Evolutionary conservation across 2,888 invertebrate species (phyloP).

Genomic region (Electrophaes corylata): DNA sequence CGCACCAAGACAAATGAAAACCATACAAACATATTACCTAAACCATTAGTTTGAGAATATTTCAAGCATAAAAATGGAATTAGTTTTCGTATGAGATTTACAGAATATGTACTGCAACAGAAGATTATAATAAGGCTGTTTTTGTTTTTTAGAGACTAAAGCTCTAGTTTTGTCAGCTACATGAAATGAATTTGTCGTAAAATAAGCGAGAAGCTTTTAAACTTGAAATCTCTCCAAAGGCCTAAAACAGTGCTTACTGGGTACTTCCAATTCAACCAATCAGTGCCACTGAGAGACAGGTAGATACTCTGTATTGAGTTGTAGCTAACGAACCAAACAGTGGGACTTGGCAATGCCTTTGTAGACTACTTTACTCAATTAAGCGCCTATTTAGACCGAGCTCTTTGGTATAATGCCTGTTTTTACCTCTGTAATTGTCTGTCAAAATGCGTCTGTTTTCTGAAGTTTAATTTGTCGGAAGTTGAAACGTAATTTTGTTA

Average conservation of each 20-base stretch:
- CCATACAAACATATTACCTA: too few species aligned
- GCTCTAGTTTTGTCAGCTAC: too few species aligned
- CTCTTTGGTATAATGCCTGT: slow-evolving; percentile 26
- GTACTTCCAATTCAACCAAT: slow-evolving; percentile 17
- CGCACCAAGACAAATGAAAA: too few species aligned
- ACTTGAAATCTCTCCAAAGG: not conserved
- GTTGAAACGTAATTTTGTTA: slow-evolving; percentile 6
- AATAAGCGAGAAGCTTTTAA: too few species aligned
- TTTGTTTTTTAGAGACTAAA: too few species aligned
- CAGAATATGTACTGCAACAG: too few species aligned
- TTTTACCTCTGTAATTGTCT: slow-evolving; percentile 36
- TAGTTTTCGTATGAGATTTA: too few species aligned
- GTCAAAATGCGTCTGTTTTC: slow-evolving; percentile 20
- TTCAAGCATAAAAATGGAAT: too few species aligned
- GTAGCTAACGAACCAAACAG: slow-evolving; percentile 39
- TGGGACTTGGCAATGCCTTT: slow-evolving; percentile 31
- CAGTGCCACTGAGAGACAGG: slow-evolving; percentile 19
- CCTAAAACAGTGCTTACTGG: not conserved
- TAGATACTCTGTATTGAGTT: slow-evolving; percentile 33
- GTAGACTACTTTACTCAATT: slow-evolving; percentile 38
- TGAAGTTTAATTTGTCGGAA: slow-evolving; percentile 21
- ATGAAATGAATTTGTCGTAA: too few species aligned
- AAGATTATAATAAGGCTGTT: too few species aligned
- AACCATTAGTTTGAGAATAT: too few species aligned
- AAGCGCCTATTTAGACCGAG: slow-evolving; percentile 34